A percentile compares a stretch with the other conserved stretches of the same genome.
Evolutionary conservation across 2,888 invertebrate genomes (phyloP).

Genomic region (Cantharis lateralis): DNA sequence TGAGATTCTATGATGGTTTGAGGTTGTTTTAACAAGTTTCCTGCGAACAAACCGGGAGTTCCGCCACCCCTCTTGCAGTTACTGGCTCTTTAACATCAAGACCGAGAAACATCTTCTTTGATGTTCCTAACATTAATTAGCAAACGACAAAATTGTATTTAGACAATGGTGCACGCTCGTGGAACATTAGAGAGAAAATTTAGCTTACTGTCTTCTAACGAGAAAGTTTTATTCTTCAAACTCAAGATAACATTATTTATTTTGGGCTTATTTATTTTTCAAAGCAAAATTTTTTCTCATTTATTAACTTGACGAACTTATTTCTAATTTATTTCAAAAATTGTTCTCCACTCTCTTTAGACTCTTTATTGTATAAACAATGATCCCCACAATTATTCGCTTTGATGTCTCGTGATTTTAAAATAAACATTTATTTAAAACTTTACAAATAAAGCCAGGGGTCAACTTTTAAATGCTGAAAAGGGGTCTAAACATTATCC

Average conservation of each 20-base stretch:
- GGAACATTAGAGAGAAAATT: conserved; percentile 36
- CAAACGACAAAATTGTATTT: conserved; percentile 67
- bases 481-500: conserved; percentile 31
- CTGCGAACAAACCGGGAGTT: conserved; percentile 36
- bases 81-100: conserved; percentile 58
- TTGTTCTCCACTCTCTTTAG: conserved; percentile 15
- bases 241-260: neutral
- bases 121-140: conserved; percentile 63
- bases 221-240: neutral
- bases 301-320: conserved; percentile 6
- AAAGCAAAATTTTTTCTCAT: neutral
- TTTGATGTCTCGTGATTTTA: conserved; percentile 46
- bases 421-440: conserved; percentile 52
- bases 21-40: conserved; percentile 41
- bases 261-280: neutral
- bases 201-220: conserved; percentile 6
- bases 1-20: conserved; percentile 35
- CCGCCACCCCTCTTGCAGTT: conserved; percentile 31
- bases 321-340: conserved; percentile 12
- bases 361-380: conserved; percentile 38
- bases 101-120: conserved; percentile 62
- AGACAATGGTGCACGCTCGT: conserved; percentile 57
- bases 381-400: conserved; percentile 32
- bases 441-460: conserved; percentile 47
- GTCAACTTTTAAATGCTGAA: conserved; percentile 38